Conservation (phyloP, 2,797 vertebrate genomes). For the Alcedo atthis region DNA sequence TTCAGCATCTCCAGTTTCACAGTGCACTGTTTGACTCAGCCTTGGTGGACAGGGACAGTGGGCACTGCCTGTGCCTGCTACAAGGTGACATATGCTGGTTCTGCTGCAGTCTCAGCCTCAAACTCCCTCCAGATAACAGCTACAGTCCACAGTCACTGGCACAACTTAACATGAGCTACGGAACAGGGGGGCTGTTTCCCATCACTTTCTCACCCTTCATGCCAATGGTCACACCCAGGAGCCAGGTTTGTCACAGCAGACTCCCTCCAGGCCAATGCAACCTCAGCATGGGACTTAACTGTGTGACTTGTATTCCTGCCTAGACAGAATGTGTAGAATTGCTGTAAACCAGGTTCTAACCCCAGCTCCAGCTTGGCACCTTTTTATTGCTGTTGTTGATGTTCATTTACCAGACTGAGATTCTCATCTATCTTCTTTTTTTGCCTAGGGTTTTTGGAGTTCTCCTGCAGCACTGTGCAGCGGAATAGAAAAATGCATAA, state of each 20-base stretch:
- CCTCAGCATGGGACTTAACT: background rate
- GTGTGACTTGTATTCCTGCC: background rate
- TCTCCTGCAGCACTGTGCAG: background rate
- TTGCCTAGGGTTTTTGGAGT: background rate
- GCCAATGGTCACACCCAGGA: background rate
- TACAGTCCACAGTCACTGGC: background rate
- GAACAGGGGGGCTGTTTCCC: background rate
- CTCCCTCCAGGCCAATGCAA: background rate
- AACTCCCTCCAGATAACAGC: background rate
- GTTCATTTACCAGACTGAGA: background rate
- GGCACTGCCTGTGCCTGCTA: background rate
- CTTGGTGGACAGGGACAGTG: background rate
- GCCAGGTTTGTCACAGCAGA: background rate
- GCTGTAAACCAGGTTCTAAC: background rate
- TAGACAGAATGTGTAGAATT: background rate
- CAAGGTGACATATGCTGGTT: background rate
- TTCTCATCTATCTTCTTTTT: background rate
- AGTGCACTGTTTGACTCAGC: background rate
- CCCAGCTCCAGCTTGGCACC: background rate
- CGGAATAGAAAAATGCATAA: background rate
- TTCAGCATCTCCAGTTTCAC: background rate
- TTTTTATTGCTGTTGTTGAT: background rate
- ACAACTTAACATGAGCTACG: rapidly evolving
- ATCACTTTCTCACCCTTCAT: background rate
- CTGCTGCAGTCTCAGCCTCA: background rate